phyloP scores from a whole-genome alignment of 2,797 vertebrate species.

The Thalassophryne amazonica region DNA sequence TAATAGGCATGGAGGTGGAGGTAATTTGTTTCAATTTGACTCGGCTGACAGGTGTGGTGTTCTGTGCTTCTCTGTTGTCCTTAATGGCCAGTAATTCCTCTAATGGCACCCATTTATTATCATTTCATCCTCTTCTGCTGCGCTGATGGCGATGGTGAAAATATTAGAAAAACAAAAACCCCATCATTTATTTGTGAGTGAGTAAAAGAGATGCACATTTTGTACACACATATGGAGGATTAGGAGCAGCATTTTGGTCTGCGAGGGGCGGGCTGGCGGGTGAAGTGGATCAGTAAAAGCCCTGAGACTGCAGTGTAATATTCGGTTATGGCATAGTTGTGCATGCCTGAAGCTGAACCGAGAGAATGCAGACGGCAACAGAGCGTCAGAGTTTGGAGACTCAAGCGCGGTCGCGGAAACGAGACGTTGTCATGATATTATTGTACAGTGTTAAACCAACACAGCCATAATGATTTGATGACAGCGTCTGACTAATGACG shows the following conservation, averaged over 20 bases:
- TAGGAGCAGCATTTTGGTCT: no score
- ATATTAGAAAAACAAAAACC: constrained; percentile 37
- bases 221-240: background rate
- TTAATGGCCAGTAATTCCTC: constrained; percentile 81
- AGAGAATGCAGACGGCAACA: constrained; percentile 34
- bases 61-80: constrained; percentile 73
- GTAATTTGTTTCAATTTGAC: constrained; percentile 83
- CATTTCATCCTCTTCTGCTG: constrained; percentile 73
- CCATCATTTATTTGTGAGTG: constrained; percentile 54
- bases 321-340: constrained; percentile 8
- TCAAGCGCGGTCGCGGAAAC: no score
- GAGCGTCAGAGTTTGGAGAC: no score
- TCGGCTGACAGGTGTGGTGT: constrained; percentile 78
- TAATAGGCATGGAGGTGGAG: constrained; percentile 73
- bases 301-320: no score
- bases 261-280: no score
- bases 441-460: constrained; percentile 60
- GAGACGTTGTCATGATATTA: constrained; percentile 32
- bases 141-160: constrained; percentile 53
- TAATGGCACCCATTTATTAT: constrained; percentile 83
- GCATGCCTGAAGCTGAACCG: constrained; percentile 19
- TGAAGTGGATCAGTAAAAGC: no score
- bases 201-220: constrained; percentile 36
- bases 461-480: constrained; percentile 60
- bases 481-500: constrained; percentile 36